Evolutionary conservation across 2,797 vertebrate species (phyloP), one percentile per base, ranked within the genome.

Genomic region (Protonibea diacanthus): DNA sequence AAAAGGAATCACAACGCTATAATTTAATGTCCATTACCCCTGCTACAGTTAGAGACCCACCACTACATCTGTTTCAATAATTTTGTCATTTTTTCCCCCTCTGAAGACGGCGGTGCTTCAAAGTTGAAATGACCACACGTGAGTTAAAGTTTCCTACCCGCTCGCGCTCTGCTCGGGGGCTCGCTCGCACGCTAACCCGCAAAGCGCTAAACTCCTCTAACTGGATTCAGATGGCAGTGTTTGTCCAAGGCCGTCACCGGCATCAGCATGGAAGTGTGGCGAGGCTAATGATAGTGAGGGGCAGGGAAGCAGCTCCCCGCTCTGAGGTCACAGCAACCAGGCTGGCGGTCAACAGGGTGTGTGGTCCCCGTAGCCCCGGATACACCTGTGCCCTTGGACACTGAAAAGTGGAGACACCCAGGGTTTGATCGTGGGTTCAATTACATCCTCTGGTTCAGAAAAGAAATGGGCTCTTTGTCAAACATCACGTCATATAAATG

Each of bases 141-240:
- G 94, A 93, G 90, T 91, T 93, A 90, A 91, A 94, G 89, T 95
- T 95, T 95, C 94, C 93, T 86, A 94, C 86, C 81, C 17, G 68
- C 88, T 83, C 33, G 82, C 71, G 73, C 89, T 78, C 78, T 25
- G 65, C 82, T 83, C 71, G 45, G 82, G 76, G 88, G 80, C 88
- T 85, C 17, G 69, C 88, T 85, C 33, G 85, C 92, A 90, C 83
- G 88, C 88, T 68, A 91, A 51, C 91, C 93, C 86, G 51, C 89
- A 91, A 59, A 86, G 84, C 47, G 62, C 86, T 71, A 60, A 82
- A 66, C 85, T 81, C 71, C 76, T 38, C 84, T 95, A 92, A 94
- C 86, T 91, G 90, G 87, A 92, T 88, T 93, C 93, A 93, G 89
- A 94, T 93, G 93, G 90, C 87, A 33, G 86, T 93, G 93, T 95